Base-by-base conservation (phyloP, 2,888 invertebrate genomes). In the Monopis laevigella region DNA sequence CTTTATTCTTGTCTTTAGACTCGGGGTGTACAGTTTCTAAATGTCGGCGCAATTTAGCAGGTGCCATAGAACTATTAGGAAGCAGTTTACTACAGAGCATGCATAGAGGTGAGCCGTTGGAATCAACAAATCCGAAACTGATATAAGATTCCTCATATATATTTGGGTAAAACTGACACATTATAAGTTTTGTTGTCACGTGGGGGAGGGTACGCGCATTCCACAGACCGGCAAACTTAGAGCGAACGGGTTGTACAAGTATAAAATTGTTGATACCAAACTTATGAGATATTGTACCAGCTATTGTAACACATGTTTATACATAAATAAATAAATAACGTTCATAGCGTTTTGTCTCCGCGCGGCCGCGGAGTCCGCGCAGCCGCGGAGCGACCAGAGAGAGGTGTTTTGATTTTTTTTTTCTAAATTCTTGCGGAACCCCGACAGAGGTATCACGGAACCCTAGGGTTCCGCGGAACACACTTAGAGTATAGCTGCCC, bases 1-100 rank as follows among this genome's bases (percentile, higher is more conserved):
- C 43, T 50, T 47, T 48, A 48, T 49, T 49, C 45, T 51, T 46
- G 41, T 48, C 42, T 49, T 49, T 49, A 48, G 46, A 45, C 46
- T 49, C 46, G 45, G 46, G 45, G 47, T 49, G 46, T 46, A 50
- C 43, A 43, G 45, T 48, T 48, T 48, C 46, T 44, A 46, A 44
- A 46, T 46, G 51, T 48, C n/a, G n/a, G n/a, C n/a, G n/a, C n/a
- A n/a, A n/a, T n/a, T n/a, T n/a, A n/a, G n/a, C n/a, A n/a, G n/a
- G n/a, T n/a, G n/a, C n/a, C n/a, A n/a, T n/a, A n/a, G n/a, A n/a
- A n/a, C n/a, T n/a, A n/a, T n/a, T n/a, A 50, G 48, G 47, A 47
- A 50, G 46, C 46, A 48, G 48, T 43, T 46, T 46, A 27, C 28
- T 42, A 27, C 28, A 38, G 24, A 24, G 29, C 29, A 28, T 28